Base-by-base conservation (phyloP, 2,113 vertebrate genomes). In the Cettia cetti region DNA sequence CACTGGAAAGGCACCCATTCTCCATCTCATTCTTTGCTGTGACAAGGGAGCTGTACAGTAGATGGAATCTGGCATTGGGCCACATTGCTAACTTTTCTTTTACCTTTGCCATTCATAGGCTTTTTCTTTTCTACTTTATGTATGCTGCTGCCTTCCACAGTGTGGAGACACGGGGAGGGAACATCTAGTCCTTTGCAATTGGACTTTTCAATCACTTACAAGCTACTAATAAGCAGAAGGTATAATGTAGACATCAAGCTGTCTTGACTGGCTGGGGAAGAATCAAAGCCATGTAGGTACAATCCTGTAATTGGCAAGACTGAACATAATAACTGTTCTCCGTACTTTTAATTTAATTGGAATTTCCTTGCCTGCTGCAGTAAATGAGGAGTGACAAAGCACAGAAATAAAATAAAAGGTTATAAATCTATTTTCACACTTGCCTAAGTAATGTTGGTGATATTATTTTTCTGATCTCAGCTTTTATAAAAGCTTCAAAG, bases 231-330 rank as follows among this genome's bases (percentile, higher is more conserved):
- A 96, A 95, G 95, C 90, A 79, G 88, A 90, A 94, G 74, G 90
- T 92, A 96, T 93, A 95, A 96, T 84, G 88, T 82, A 97, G 96
- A 93, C 90, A 96, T 96, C 96, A 97, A 97, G 96, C 95, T 97
- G 95, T 96, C 96, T 93, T 96, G 92, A 92, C 93, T 95, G 95
- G 89, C 95, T 95, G 90, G 60, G 93, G 82, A 81, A 64, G 92
- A 96, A 96, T 96, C 90, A 96, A 96, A 96, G 95, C 11, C 2
- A 57, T 76, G 93, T 75, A 92, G 93, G 90, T 95, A 94, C 65
- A 90, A 96, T 96, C 80, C 90, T 65, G 90, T 97, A 97, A 96
- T 96, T 96, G 96, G 92, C 94, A 94, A 92, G 92, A 96, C 92
- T 86, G 92, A 93, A 90, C 88, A 86, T 96, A 97, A 96, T 94